These are phyloP conservation scores for Colostygia pectinataria DNA, from an alignment of 2,888 invertebrate genomes.

Conservation along the genomic window DNA sequence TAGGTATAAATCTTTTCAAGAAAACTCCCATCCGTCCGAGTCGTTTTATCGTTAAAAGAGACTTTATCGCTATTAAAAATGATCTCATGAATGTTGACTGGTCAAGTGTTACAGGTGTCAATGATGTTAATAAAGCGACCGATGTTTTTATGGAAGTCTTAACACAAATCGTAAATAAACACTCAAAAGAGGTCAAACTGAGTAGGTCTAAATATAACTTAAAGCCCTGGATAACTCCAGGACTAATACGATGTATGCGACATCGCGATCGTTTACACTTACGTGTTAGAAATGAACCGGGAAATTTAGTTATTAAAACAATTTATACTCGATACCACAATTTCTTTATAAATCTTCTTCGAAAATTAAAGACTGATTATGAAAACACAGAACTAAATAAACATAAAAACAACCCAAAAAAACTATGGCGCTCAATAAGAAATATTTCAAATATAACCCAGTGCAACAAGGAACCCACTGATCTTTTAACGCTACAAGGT, in stretches of 20 bases:
- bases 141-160: background rate
- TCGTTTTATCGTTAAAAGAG: background rate
- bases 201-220: conserved; percentile 5
- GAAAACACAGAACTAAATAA: background rate
- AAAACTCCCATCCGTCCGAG: background rate
- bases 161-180: background rate
- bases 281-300: background rate
- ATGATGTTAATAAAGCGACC: background rate
- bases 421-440: background rate
- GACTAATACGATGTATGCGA: conserved; percentile 8
- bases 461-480: background rate
- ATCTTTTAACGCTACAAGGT: background rate
- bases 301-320: background rate
- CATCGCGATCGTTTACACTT: conserved; percentile 7
- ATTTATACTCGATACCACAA: conserved; percentile 5
- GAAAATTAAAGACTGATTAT: conserved; percentile 4
- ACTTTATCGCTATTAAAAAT: background rate
- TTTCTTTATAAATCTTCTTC: background rate
- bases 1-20: background rate
- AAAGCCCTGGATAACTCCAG: conserved; percentile 5
- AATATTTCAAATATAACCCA: background rate
- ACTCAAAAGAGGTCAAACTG: background rate
- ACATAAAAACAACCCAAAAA: background rate
- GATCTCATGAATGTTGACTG: background rate
- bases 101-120: background rate